phyloP scores from a whole-genome alignment of 2,797 vertebrate genomes.

The Pseudochirops cupreus region DNA sequence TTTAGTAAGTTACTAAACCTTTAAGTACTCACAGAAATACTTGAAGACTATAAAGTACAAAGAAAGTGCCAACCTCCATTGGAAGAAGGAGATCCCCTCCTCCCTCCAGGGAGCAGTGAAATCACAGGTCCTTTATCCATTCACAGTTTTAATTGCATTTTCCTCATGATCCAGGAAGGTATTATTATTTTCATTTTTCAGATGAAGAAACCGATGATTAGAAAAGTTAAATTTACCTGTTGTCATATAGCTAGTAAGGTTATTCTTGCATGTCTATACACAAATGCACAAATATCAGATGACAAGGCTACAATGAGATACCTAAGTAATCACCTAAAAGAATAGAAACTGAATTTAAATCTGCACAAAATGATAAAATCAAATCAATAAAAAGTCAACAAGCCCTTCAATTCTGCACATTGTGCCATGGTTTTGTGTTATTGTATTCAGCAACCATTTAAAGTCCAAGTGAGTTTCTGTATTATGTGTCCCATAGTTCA shows the following conservation, averaged over 20 bases:
- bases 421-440: too few species aligned
- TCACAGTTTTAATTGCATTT: background rate
- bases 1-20: background rate
- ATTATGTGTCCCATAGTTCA: background rate
- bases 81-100: background rate
- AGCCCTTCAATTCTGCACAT: background rate
- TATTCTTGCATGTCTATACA: background rate
- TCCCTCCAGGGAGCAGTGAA: background rate
- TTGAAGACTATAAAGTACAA: background rate
- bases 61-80: background rate
- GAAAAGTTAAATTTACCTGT: background rate
- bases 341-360: background rate
- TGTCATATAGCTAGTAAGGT: background rate
- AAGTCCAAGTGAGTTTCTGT: background rate
- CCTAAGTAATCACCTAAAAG: background rate
- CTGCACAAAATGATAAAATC: background rate
- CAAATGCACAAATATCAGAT: background rate
- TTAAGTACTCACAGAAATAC: background rate
- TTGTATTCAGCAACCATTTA: background rate
- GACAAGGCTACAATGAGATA: background rate
- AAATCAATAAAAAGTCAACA: background rate
- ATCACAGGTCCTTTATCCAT: background rate
- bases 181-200: background rate
- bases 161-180: background rate
- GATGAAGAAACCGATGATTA: background rate